These are phyloP conservation scores for Drosophila fungiperda DNA, from an alignment of 2,888 invertebrate species.

Conservation along the genomic window DNA sequence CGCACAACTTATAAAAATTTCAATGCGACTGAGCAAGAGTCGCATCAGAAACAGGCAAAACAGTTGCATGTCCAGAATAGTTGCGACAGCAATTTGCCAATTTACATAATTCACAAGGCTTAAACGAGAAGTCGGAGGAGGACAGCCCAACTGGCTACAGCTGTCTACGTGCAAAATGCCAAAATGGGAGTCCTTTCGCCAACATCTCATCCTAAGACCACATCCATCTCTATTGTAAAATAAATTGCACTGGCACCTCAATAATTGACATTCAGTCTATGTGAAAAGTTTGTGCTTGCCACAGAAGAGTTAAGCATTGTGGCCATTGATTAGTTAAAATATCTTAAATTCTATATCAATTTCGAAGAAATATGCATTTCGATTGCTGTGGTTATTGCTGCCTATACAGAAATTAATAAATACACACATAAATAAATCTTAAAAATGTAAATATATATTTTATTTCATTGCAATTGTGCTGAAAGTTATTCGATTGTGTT, in stretches of 20 bases:
- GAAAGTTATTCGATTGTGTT: constrained; percentile 28
- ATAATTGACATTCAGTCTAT: constrained; percentile 38
- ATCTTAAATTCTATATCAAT: constrained; percentile 24
- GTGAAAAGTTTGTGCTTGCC: constrained; percentile 8
- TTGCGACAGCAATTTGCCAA: constrained; percentile 62
- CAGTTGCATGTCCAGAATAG: constrained; percentile 71
- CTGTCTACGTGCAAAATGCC: constrained; percentile 24
- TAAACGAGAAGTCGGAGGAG: not conserved
- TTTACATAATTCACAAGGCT: constrained; percentile 65
- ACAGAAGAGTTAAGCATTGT: constrained; percentile 2
- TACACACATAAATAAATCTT: not conserved
- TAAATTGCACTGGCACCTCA: constrained; percentile 55
- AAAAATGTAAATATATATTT: not conserved
- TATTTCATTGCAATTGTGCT: constrained; percentile 9
- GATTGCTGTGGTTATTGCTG: constrained; percentile 42
- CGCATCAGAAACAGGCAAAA: constrained; percentile 30
- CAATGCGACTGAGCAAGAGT: constrained; percentile 28
- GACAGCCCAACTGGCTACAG: constrained; percentile 15
- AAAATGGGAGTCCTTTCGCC: not conserved
- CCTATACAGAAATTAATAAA: not conserved
- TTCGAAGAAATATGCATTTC: constrained; percentile 29
- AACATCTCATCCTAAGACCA: constrained; percentile 4
- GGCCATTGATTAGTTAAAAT: constrained; percentile 29
- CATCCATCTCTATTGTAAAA: constrained; percentile 22
- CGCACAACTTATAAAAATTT: constrained; percentile 75